Evolutionary conservation across 2,113 vertebrate genomes (phyloP).

Genomic region (Electrona antarctica): DNA sequence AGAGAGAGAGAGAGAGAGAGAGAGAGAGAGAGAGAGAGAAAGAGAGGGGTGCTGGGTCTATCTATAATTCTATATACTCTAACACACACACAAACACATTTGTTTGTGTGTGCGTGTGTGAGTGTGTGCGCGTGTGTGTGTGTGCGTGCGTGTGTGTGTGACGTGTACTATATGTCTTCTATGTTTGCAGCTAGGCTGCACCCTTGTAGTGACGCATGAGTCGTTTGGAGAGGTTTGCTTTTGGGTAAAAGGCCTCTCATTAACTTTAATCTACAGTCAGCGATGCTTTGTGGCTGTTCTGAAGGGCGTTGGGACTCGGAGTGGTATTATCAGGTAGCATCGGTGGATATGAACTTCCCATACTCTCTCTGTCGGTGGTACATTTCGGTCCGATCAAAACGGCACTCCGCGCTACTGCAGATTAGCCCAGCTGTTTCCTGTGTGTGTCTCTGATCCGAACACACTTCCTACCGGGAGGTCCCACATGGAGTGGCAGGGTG

Average conservation of each 20-base stretch:
- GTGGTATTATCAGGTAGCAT: conserved; percentile 67
- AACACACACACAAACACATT: too few species aligned
- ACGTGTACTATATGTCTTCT: not conserved
- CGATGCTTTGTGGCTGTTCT: conserved; percentile 55
- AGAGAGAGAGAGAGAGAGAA: not conserved
- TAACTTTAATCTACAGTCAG: conserved; percentile 61
- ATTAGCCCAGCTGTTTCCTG: conserved; percentile 79
- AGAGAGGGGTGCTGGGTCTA: not conserved
- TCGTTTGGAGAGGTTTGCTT: conserved; percentile 53
- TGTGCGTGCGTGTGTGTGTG: too few species aligned
- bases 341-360: conserved; percentile 70
- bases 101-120: too few species aligned
- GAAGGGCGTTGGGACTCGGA: conserved; percentile 57
- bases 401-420: conserved; percentile 60
- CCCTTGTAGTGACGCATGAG: conserved; percentile 44
- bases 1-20: conserved; percentile 16
- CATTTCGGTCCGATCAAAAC: conserved; percentile 67
- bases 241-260: conserved; percentile 59
- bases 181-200: conserved; percentile 7
- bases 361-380: conserved; percentile 44
- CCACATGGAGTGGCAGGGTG: not conserved
- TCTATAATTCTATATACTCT: too few species aligned
- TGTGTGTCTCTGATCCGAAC: conserved; percentile 62
- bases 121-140: too few species aligned
- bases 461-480: conserved; percentile 59